Base-by-base conservation (phyloP, 2,797 vertebrate species). In the Sternarchorhynchus goeldii region DNA sequence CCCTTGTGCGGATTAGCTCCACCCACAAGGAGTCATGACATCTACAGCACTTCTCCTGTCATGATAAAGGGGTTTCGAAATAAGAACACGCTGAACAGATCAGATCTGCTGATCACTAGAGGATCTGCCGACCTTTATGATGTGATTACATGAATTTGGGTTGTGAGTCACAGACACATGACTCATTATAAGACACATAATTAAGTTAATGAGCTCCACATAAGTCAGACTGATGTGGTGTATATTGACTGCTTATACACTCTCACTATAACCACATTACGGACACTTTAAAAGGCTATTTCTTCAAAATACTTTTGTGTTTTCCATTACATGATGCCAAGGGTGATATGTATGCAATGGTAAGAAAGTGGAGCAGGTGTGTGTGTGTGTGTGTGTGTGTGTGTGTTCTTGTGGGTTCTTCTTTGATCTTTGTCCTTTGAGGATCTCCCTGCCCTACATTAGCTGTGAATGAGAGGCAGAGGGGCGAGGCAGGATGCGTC, bases 361-460 rank as follows among this genome's bases (percentile, higher is more conserved):
- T 25, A 60, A 59, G 59, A 67, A 53, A 72, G 53, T 53, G 8
- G 59, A 50, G 56, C 50, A 55, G 65, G 70, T 60, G 63, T 67
- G 57, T 21, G 50, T 29, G 65, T 53, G 55, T 34, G 60, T 71
- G 60, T 57, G 59, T 41, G 53, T 57, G 60, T 56, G 56, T 53
- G 66, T 50, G 25, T 50, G 20, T 53, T 55, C 55, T 53, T 73
- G 75, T 77, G 70, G 67, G 67, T 60, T 69, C 56, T 21, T 67
- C 60, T 75, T 76, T 76, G 78, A 81, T 76, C 56, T 45, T 36
- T 50, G 71, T 78, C 79, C 67, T 81, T n/a, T 63, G 76, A 81
- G 76, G 62, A 53, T 83, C 50, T 58, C 59, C 62, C 36, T 81
- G 67, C 25, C 62, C 76, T 78, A 78, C 36, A 73, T 83, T 77